Base-by-base conservation (phyloP, 2,113 vertebrate species). In the Prunella fulvescens region DNA sequence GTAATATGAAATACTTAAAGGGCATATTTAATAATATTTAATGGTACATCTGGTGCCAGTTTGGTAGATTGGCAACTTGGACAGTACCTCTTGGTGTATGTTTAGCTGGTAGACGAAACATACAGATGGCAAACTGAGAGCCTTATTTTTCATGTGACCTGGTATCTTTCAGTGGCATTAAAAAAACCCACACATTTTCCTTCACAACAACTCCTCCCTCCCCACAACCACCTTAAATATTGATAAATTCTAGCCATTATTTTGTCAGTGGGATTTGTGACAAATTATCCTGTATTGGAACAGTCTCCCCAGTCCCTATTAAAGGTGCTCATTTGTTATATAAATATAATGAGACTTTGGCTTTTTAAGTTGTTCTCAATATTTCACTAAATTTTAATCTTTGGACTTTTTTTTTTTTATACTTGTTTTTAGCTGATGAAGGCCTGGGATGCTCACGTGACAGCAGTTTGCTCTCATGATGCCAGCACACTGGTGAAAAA, bases 391-490 rank as follows among this genome's bases (percentile, higher is more conserved):
- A 45, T 86, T 72, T 79, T 85, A 71, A 86, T 69, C 33, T 79
- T 81, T 70, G 76, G 8, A 44, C 25, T 78, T 88, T 2, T 10
- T 62, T 62, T 54, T 56, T 56, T 45, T 44, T 58, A 3, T 50
- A 12, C 20, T 90, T 93, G 35, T 91, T 60, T 97, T 37, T 93
- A 99, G 99, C 92, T 99, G 88, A 56, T 99, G 96, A 99, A 99
- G 95, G 98, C 98, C 2, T 99, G 99, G 99, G 98, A 98, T 45
- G 98, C 98, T 69, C 98, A 99, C 0, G 99, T 99, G 96, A 99
- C 99, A 3, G 99, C 98, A 24, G 99, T 99, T 77, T 99, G 99
- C 97, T 99, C 99, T 96, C 97, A 97, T 67, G 98, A 99, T 95
- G 99, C 99, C 12, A 96, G 97, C 93, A 69, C 28, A 12, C 97